Evolutionary conservation across 2,113 vertebrate species (phyloP).

Genomic region (Forbesichthys papilliferus): DNA sequence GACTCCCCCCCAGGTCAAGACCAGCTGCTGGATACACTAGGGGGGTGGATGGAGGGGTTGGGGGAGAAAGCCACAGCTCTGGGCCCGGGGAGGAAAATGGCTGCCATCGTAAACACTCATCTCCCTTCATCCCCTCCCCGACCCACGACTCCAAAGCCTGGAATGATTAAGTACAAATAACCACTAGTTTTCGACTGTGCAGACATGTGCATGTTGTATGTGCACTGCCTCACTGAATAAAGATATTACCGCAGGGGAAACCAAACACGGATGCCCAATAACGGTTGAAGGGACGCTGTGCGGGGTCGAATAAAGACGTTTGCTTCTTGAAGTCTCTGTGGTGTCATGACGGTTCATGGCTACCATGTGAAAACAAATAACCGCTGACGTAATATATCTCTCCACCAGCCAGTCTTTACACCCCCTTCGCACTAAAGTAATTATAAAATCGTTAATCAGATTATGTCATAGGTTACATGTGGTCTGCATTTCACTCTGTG

Average conservation of each 20-base stretch:
- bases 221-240: constrained; percentile 22
- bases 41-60: constrained; percentile 31
- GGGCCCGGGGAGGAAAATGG: too few relatives aligned
- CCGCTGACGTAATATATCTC: constrained; percentile 40
- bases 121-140: too few relatives aligned
- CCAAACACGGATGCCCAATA: background rate
- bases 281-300: too few relatives aligned
- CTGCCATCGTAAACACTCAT: too few relatives aligned
- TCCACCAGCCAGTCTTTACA: constrained; percentile 32
- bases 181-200: too few relatives aligned
- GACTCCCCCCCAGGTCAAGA: constrained; percentile 68
- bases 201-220: background rate
- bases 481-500: constrained; percentile 72
- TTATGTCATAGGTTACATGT: constrained; percentile 81
- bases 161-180: too few relatives aligned
- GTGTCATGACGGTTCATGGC: too few relatives aligned
- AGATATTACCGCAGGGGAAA: constrained; percentile 14
- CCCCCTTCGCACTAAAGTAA: constrained; percentile 58
- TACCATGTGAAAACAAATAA: constrained; percentile 11
- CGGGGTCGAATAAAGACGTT: too few relatives aligned
- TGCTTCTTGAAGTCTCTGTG: too few relatives aligned
- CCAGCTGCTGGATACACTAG: constrained; percentile 70
- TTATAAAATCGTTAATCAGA: constrained; percentile 80
- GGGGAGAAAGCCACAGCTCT: constrained; percentile 34
- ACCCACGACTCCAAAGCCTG: background rate